These are phyloP conservation scores for Drosophila nigricruria DNA, from an alignment of 2,888 invertebrate genomes.

Conservation along the genomic window DNA sequence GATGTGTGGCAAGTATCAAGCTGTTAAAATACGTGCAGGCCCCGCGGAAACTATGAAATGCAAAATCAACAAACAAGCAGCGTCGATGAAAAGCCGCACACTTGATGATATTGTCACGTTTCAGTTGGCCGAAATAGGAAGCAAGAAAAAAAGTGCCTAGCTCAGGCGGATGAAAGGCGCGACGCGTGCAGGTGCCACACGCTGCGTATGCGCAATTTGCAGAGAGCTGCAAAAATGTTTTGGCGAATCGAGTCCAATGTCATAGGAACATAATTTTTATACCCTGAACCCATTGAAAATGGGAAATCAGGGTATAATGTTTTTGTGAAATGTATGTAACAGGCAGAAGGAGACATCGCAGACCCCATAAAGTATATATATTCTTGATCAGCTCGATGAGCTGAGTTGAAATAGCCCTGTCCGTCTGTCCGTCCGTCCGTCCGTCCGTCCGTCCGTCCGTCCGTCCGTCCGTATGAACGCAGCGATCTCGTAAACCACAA, in stretches of 20 bases:
- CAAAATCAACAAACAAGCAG: constrained; percentile 61
- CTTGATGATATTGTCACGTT: constrained; percentile 78
- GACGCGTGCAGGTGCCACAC: constrained; percentile 21
- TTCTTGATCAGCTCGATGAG: too few relatives aligned
- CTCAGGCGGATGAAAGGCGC: neutral
- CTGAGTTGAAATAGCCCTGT: too few relatives aligned
- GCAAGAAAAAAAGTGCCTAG: constrained; percentile 4
- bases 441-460: too few relatives aligned
- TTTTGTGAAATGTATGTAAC: too few relatives aligned
- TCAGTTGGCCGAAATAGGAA: constrained; percentile 16
- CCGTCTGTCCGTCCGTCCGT: too few relatives aligned
- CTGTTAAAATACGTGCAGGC: constrained; percentile 31
- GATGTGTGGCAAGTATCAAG: constrained; percentile 16
- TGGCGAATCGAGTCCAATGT: constrained; percentile 55
- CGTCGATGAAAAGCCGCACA: constrained; percentile 27
- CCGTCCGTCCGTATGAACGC: too few relatives aligned
- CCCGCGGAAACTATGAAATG: constrained; percentile 42
- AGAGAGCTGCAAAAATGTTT: constrained; percentile 47
- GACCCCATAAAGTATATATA: too few relatives aligned
- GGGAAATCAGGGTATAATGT: too few relatives aligned
- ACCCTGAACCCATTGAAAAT: too few relatives aligned
- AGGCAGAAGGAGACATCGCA: too few relatives aligned
- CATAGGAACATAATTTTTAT: constrained; percentile 71
- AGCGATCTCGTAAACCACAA: too few relatives aligned
- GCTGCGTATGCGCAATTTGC: constrained; percentile 66